Conservation (phyloP, 2,888 invertebrate genomes). For the Drosophila anomalata region DNA sequence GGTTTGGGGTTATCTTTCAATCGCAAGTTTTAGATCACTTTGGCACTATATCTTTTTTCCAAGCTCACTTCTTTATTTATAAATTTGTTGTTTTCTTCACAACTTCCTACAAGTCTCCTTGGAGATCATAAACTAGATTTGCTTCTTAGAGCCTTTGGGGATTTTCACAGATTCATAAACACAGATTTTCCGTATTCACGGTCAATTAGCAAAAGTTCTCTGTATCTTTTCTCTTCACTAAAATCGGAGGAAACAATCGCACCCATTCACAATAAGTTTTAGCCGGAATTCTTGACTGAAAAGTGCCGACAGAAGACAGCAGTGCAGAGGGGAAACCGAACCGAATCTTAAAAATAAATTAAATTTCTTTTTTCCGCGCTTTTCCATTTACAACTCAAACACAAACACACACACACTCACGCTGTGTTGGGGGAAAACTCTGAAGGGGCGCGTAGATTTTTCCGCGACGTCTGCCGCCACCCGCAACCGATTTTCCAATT, state of each 20-base stretch:
- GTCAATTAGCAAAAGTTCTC: conserved; percentile 63
- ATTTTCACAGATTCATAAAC: conserved; percentile 21
- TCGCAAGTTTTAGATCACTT: no score
- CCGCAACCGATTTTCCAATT: conserved; percentile 52
- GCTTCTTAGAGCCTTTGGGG: conserved; percentile 6
- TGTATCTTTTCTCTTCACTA: conserved; percentile 44
- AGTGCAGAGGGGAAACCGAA: conserved; percentile 36
- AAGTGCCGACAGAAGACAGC: conserved; percentile 58
- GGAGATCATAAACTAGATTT: conserved; percentile 7
- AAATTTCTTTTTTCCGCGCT: conserved; percentile 57
- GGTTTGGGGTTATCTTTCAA: background rate
- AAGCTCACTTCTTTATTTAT: conserved; percentile 11
- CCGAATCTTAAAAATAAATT: conserved; percentile 75
- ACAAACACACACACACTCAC: conserved; percentile 35
- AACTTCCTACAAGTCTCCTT: background rate
- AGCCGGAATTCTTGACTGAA: conserved; percentile 64
- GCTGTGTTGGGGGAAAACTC: conserved; percentile 29
- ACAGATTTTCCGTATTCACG: conserved; percentile 51
- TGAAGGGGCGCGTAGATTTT: conserved; percentile 67
- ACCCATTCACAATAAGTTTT: conserved; percentile 62
- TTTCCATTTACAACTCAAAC: conserved; percentile 53
- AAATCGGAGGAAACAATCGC: conserved; percentile 53
- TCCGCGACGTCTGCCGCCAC: conserved; percentile 60
- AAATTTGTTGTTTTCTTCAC: conserved; percentile 7
- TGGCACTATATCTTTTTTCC: background rate